Evolutionary conservation across 2,888 invertebrate species (phyloP), one percentile per base, ranked within the genome.

Genomic region (Epirrhoe alternata): DNA sequence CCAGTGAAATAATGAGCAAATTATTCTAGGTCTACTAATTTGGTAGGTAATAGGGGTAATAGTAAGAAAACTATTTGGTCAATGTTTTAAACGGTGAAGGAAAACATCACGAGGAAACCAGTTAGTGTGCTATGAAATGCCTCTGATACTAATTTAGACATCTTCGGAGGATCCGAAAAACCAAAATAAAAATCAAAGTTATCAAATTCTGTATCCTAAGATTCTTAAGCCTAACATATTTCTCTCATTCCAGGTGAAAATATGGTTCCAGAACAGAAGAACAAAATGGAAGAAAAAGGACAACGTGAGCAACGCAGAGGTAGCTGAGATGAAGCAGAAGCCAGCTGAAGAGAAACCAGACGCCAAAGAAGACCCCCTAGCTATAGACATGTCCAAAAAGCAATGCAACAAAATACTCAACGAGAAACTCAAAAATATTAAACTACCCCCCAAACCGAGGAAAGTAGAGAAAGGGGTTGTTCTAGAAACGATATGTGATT

Each of bases 241-340:
- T 67, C 10, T 63, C 69, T 79, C 78, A 81, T 94, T 95, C 47
- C 95, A 97, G 97, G 97, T 97, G 78, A 97, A 97, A 92, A 97
- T 97, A 75, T 97, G 97, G 97, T 97, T 97, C 87, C 97, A 97
- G 91, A 97, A 97, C 86, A 94, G 97, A 77, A 88, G 94, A 86
- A 94, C 94, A 63, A 94, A 94, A 78, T 94, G 98, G 87, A 98
- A 98, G 93, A 98, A 98, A 87, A 98, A 98, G 86, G 98, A 98
- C 90, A 98, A 98, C 91, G 96, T 98, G 62, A 95, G 96, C 68
- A 97, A 97, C 85, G 96, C 97, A 16, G 98, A 98, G 86, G 97
- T 97, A 1, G 97, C 97, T 0, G 98, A 97, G 82, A 95, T 97
- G 83, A 97, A 97, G 82, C 95, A 93, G 57, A 92, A 91, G 62